Percentiles rank a stretch among this genome's conserved stretches.
Conservation (phyloP, 2,797 vertebrate genomes). For the Sardinella longiceps region DNA sequence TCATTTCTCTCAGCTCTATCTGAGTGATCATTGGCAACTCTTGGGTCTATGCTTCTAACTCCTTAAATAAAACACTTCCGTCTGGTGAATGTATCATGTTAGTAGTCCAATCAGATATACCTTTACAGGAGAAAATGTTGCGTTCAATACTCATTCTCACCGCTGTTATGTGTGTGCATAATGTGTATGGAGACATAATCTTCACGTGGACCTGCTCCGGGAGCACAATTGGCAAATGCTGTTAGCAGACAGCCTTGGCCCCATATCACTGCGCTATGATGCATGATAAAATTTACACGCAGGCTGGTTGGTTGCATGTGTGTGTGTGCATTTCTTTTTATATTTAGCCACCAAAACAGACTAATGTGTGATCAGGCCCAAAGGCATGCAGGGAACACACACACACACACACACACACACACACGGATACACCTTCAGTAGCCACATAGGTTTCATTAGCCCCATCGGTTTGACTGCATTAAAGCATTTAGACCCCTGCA, state of each 20-base stretch:
- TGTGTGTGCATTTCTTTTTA: background rate
- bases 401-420: slow-evolving; percentile 14
- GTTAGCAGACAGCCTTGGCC: background rate
- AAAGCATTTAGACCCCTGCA: slow-evolving; percentile 67
- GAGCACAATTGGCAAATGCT: background rate
- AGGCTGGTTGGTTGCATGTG: background rate
- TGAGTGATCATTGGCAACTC: too few species aligned
- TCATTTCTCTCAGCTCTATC: too few species aligned
- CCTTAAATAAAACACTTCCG: too few species aligned
- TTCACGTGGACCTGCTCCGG: slow-evolving; percentile 23
- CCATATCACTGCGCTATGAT: background rate
- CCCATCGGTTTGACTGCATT: slow-evolving; percentile 74
- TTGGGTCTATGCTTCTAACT: too few species aligned
- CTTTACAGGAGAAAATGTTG: too few species aligned
- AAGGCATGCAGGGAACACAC: background rate
- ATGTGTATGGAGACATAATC: background rate
- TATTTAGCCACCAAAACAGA: background rate
- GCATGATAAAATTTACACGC: background rate
- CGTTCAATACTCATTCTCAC: too few species aligned
- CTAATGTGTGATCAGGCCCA: background rate
- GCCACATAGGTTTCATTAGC: slow-evolving; percentile 64
- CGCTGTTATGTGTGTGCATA: background rate
- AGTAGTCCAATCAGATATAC: too few species aligned
- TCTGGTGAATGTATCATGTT: too few species aligned
- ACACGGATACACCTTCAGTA: slow-evolving; percentile 33